Percentiles rank a stretch among this genome's conserved stretches.
phyloP scores from a whole-genome alignment of 2,888 invertebrate genomes.

The Molorchus minor region DNA sequence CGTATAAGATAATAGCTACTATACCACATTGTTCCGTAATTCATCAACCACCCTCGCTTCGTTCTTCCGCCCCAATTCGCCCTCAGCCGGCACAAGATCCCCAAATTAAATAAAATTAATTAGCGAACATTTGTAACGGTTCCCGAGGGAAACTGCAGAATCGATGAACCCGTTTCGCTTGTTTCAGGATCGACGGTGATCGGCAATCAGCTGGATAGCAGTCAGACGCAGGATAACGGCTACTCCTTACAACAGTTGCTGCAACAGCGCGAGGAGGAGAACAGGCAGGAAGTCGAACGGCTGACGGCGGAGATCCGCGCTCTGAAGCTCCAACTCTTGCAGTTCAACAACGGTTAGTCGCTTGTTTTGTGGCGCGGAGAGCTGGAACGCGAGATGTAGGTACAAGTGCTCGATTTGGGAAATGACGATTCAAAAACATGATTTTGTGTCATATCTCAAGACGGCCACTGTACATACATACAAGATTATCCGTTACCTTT shows the following conservation, averaged over 20 bases:
- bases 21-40: neutral
- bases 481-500: too few relatives aligned
- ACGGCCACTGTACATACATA: too few relatives aligned
- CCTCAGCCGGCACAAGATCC: neutral
- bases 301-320: constrained; percentile 71
- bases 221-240: constrained; percentile 55
- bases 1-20: too few relatives aligned
- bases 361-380: constrained; percentile 13
- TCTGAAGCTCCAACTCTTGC: constrained; percentile 68
- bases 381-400: too few relatives aligned
- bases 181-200: constrained; percentile 54
- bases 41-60: neutral
- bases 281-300: constrained; percentile 68
- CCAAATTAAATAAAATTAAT: constrained; percentile 1
- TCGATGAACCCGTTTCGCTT: constrained; percentile 17
- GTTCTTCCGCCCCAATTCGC: neutral
- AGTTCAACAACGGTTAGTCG: constrained; percentile 65
- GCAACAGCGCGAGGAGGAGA: constrained; percentile 71
- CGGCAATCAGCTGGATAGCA: constrained; percentile 44
- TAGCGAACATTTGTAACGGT: constrained; percentile 18
- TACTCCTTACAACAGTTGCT: constrained; percentile 64
- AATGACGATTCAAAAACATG: too few relatives aligned
- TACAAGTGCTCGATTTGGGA: too few relatives aligned
- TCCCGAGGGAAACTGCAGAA: constrained; percentile 12
- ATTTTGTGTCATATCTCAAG: too few relatives aligned